Base-by-base conservation (phyloP, 2,113 vertebrate genomes). In the Marmota monax region DNA sequence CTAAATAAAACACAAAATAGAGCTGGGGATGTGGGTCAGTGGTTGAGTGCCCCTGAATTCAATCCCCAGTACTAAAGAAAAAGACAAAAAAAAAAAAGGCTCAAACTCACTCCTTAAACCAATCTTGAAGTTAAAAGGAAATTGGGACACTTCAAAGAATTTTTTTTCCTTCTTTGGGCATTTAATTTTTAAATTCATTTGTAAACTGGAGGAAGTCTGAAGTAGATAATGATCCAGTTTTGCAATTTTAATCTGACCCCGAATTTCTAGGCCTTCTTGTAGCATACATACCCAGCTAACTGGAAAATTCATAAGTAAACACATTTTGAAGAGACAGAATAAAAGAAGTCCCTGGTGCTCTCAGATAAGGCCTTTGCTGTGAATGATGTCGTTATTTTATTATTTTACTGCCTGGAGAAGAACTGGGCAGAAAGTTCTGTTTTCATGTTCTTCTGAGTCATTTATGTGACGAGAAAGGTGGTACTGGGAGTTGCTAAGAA, bases 281-380 rank as follows among this genome's bases (percentile, higher is more conserved):
- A 92, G 79, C 27, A 58, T 34, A 42, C 45, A 51, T 39, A 63
- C 20, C 25, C 84, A 94, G 48, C 25, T 74, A 83, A 93, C 39
- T 70, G 79, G 86, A 90, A 94, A 96, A 84, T 37, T 67, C 39
- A 7, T 90, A 97, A 92, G 90, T 61, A 93, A 97, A 93, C 53
- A 95, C 39, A 76, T 61, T 95, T 93, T 78, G 32, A 85, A 97
- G 88, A 67, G 82, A 22, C 18, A 53, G 39, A 20, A 8, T 1
- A 37, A 56, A 29, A 39, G 34, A 72, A 45, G 53, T 67, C 39
- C 76, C 63, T 34, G 2, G 25, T 70, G 25, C 70, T 88, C 86
- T 84, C 16, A 1, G 14, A 39, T 76, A 76, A 82, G 45, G 45
- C 10, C 51, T 80, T 74, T 76, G 51, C 70, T 67, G 65, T 4